Base-by-base conservation (phyloP, 2,888 invertebrate species). In the Tanytarsus gracilentus region DNA sequence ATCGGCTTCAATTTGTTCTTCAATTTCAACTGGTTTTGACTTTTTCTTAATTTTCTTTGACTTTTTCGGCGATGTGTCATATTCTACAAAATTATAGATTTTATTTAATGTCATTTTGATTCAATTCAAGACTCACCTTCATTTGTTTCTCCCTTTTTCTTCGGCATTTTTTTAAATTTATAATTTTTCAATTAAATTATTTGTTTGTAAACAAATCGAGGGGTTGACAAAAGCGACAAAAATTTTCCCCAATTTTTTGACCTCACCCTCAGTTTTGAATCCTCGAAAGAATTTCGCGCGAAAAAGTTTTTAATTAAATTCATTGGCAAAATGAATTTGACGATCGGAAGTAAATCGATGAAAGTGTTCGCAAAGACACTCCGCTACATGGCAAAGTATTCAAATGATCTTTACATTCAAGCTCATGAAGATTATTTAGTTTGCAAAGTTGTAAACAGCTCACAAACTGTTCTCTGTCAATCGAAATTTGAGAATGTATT, bases 141-240 rank as follows among this genome's bases (percentile, higher is more conserved):
- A 14, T 18, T 16, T 16, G 21, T 11, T 44, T 48, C 58, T 18
- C 27, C 44, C 40, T 55, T 55, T 30, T 48, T 58, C 48, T 58
- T 58, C 23, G 14, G 18, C 58, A 58, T 58, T 48, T 55, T 53
- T 4, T 4, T 44, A 4, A 44, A 8, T 9, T 49, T 26, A 26
- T 25, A n/a, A 26, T 30, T 30, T 30, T 30, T 8, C 6, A 30
- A 30, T 30, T 30, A 30, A 26, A 14, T 2, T 11, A n/a, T n/a
- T n/a, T n/a, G n/a, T 49, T 25, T 8, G 44, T 44, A 44, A 44
- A 40, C 18, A 40, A 40, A 40, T 2, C 6, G 2, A 18, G 40
- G 6, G 11, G 11, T 11, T 8, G 11, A 11, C 30, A 8, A 30
- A 8, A 30, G 30, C 7, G 11, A 30, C 30, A 30, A 30, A 30